These are phyloP conservation scores for Australoheros scitulus DNA, from an alignment of 2,113 vertebrate genomes.

Conservation along the genomic window DNA sequence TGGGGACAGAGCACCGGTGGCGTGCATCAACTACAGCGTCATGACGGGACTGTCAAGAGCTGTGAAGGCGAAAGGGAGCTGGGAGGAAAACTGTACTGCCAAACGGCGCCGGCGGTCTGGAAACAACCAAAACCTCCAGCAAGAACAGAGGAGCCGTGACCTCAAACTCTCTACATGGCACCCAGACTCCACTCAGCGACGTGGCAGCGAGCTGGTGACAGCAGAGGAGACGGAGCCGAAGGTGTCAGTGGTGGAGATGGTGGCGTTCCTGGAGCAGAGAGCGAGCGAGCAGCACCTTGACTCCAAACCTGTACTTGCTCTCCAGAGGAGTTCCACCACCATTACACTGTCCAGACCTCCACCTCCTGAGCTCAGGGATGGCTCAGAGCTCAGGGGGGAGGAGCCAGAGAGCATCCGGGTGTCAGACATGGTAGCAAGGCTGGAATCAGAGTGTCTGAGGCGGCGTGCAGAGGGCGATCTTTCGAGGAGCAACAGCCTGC, in stretches of 20 bases:
- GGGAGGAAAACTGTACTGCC: conserved; percentile 38
- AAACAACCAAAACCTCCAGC: conserved; percentile 8
- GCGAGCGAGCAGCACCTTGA: conserved; percentile 63
- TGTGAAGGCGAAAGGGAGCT: conserved; percentile 48
- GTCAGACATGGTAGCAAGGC: conserved; percentile 92
- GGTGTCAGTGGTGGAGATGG: conserved; percentile 93
- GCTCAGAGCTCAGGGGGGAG: conserved; percentile 50
- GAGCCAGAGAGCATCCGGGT: conserved; percentile 85
- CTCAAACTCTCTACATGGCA: background rate
- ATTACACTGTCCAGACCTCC: conserved; percentile 45
- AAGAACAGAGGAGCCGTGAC: background rate
- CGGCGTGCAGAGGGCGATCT: conserved; percentile 75
- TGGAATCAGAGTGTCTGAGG: conserved; percentile 90
- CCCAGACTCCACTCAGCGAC: fast-evolving
- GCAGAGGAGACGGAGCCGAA: conserved; percentile 44
- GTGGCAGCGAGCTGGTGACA: background rate
- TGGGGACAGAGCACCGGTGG: background rate
- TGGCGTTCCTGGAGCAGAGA: conserved; percentile 90
- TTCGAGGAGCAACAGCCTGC: conserved; percentile 87
- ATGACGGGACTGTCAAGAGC: background rate
- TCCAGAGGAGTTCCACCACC: conserved; percentile 54
- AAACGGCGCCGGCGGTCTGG: conserved; percentile 54
- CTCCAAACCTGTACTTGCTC: conserved; percentile 30
- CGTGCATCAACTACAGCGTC: background rate
- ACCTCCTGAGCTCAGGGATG: background rate